Evolutionary conservation across 2,888 invertebrate genomes (phyloP), one percentile per base, ranked within the genome.

Genomic region (Gymnosoma rotundatum): DNA sequence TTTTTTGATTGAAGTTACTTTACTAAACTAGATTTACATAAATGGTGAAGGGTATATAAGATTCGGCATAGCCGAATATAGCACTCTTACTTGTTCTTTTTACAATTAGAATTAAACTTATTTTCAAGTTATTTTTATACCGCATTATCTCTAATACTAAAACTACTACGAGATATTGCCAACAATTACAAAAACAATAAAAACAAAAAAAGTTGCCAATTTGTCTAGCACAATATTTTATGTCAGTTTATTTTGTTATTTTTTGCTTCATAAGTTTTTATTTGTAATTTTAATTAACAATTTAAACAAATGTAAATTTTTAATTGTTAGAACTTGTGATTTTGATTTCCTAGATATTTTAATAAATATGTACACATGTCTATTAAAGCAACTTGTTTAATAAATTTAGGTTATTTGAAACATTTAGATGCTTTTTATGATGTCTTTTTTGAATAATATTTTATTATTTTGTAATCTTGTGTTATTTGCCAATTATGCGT

Each of bases 201-300:
- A 32, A 56, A 38, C 10, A 73, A 78, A 50, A 79, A 73, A 72
- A 72, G 83, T 75, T 83, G 85, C 82, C 85, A 85, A 85, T 83
- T 83, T 85, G 85, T 83, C 85, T 85, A 67, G 72, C 52, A 69
- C 48, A 20, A 73, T 63, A 58, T 69, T 73, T 72, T 42, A 63
- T 73, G 67, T 56, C 48, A 16, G 38, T 20, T 7, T 56, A 0
- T 50, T 48, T 38, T 21, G 0, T 21, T 38, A 42, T 10, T 20
- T 5, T 45, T 50, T 38, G 36, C 58, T 63, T 64, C 25, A n/a
- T n/a, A n/a, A 25, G 45, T 64, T 60, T 25, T n/a, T 14, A 16
- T 38, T 8, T 67, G 14, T 58, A 12, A 67, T 75, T 48, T 48
- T 48, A 70, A 61, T 70, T 32, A 63, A n/a, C 63, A 70, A 36